These are phyloP conservation scores for Trissolcus japonicus DNA, from an alignment of 2,888 invertebrate species.

Conservation along the genomic window DNA sequence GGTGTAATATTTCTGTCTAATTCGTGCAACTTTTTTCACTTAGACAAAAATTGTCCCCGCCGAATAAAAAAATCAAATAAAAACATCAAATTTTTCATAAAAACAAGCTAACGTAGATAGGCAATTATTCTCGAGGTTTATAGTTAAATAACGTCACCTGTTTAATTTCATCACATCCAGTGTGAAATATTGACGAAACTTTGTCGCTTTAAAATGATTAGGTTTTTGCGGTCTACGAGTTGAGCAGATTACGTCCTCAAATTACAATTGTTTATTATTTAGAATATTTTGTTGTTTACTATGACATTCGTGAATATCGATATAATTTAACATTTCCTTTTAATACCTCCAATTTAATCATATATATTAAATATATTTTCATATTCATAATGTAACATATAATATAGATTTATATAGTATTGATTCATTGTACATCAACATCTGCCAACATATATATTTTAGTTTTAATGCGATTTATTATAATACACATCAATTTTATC, in stretches of 20 bases:
- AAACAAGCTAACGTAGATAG: background rate
- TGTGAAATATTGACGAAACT: background rate
- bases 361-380: constrained; percentile 61
- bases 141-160: background rate
- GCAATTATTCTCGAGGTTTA: background rate
- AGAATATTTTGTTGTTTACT: constrained; percentile 69
- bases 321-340: constrained; percentile 56
- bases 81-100: background rate
- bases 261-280: constrained; percentile 64
- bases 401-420: constrained; percentile 34
- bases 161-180: background rate
- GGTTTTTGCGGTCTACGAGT: constrained; percentile 52
- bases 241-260: constrained; percentile 70
- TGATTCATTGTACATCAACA: constrained; percentile 56
- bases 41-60: background rate
- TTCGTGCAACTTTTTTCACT: too few species aligned
- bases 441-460: constrained; percentile 63
- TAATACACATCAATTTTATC: constrained; percentile 70
- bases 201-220: constrained; percentile 2
- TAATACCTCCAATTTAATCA: constrained; percentile 37
- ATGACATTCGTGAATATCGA: constrained; percentile 62
- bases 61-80: background rate
- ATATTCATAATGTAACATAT: constrained; percentile 52
- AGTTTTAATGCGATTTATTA: constrained; percentile 67
- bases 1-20: background rate